Percentiles rank a stretch among this genome's conserved stretches.
These are phyloP conservation scores for rat (Rattus norvegicus) DNA, from an alignment of 2,113 vertebrate genomes.

Conservation along the genomic window DNA sequence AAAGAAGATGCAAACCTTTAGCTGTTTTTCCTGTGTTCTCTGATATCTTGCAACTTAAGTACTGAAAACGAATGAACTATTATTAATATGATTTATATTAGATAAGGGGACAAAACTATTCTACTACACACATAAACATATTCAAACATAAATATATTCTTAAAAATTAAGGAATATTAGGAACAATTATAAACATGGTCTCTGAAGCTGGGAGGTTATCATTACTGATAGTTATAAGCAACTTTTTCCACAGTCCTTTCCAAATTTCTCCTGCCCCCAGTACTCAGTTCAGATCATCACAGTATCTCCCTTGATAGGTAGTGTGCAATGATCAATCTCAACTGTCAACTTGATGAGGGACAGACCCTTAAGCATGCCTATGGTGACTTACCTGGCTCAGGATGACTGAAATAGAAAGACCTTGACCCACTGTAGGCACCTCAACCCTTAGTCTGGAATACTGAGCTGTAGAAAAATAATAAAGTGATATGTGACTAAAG, in stretches of 20 bases:
- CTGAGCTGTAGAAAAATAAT: background rate
- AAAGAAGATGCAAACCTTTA: background rate
- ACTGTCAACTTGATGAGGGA: background rate
- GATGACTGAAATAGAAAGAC: background rate
- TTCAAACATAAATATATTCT: background rate
- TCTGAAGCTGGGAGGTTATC: background rate
- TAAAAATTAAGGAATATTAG: background rate
- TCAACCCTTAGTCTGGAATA: background rate
- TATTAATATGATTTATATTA: background rate
- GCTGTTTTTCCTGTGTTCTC: background rate
- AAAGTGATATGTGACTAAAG: background rate
- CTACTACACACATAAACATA: background rate
- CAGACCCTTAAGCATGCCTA: background rate
- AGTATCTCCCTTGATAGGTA: background rate
- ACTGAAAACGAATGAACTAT: background rate
- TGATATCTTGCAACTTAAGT: background rate
- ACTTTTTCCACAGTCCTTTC: background rate
- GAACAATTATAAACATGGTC: background rate
- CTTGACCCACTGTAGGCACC: background rate
- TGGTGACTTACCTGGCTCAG: background rate
- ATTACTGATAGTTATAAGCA: background rate
- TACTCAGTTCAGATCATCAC: background rate
- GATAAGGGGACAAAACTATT: background rate
- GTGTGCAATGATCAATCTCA: background rate
- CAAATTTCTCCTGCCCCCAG: background rate